Evolutionary conservation across 2,113 vertebrate genomes (phyloP), one percentile per base, ranked within the genome.

Genomic region (Ceyx margarethae): DNA sequence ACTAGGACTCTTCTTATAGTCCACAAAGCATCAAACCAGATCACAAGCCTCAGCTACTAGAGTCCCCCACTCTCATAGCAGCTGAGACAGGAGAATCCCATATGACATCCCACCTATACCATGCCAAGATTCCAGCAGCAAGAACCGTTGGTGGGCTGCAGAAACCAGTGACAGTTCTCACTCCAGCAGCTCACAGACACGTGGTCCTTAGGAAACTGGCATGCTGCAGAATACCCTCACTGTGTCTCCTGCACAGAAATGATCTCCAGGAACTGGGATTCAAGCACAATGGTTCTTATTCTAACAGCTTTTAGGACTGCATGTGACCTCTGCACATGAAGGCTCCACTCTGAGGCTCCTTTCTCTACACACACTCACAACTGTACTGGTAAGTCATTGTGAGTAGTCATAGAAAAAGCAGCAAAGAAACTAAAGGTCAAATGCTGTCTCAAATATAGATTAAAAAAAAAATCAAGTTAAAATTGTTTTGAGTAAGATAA

Each of bases 341-440:
- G 58, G 35, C 16, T 62, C 37, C 29, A 5, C 29, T 78, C 77
- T 31, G 46, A 28, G 87, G 21, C 40, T 77, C 31, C 25, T 13
- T 67, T n/a, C 42, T 58, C 43, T 15, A 9, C 3, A 11, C 42
- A 43, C 37, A 16, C 22, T 78, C 51, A 37, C 26, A 31, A 13
- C 28, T n/a, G 28, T 13, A 25, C 14, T 50, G 5, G 33, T 15
- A 93, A 43, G 13, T 40, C 51, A 31, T 8, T 51, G 22, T 35
- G 56, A 58, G 35, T 66, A 28, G 66, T 65, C 60, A 45, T 46
- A 8, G 42, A 45, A 86, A 90, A 76, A 61, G 13, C 40, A 79
- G 54, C 37, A 81, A 46, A 78, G 89, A 74, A 80, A 90, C 48
- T 51, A 7, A 80, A 83, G 23, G 51, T 77, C 61, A 48, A 90